A percentile compares a stretch with the other conserved stretches of the same genome.
These are phyloP conservation scores for Hylaeus anthracinus DNA, from an alignment of 1,140 invertebrate species.

Conservation along the genomic window DNA sequence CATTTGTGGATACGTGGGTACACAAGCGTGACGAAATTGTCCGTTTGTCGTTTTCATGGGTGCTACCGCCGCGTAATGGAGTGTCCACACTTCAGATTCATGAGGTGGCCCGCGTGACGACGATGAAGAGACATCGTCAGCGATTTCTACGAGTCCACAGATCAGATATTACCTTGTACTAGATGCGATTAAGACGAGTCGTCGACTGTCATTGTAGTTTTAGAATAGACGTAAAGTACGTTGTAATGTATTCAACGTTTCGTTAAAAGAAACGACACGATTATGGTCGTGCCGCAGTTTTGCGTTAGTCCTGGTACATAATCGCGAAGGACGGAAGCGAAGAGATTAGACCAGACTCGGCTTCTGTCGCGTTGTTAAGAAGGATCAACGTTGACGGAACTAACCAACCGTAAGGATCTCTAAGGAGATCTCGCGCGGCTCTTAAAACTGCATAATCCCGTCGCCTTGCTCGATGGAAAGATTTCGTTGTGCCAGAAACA, in stretches of 20 bases:
- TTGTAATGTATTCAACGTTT: too few relatives aligned
- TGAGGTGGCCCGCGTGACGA: conserved; percentile 12
- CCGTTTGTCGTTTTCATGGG: conserved; percentile 41
- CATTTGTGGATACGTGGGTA: not conserved
- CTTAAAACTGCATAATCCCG: conserved; percentile 66
- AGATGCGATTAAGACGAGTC: not conserved
- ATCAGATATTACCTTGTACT: not conserved
- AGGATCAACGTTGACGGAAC: conserved; percentile 69
- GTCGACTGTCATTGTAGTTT: too few relatives aligned
- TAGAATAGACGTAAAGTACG: too few relatives aligned
- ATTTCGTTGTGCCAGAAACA: conserved; percentile 54
- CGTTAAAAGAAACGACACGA: too few relatives aligned
- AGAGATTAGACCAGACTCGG: conserved; percentile 61
- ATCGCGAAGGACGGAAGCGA: conserved; percentile 48
- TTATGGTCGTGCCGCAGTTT: not conserved
- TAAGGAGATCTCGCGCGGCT: conserved; percentile 55
- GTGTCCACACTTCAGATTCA: conserved; percentile 56
- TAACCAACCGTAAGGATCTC: conserved; percentile 68
- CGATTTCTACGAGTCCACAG: not conserved
- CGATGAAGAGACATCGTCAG: conserved; percentile 19
- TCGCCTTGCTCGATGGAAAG: conserved; percentile 54
- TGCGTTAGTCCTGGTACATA: not conserved
- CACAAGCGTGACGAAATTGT: conserved; percentile 12
- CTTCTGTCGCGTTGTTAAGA: conserved; percentile 60
- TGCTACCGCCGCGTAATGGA: conserved; percentile 66